These are phyloP conservation scores for Piezodorus guildinii DNA, from an alignment of 1,140 invertebrate species.

Conservation along the genomic window DNA sequence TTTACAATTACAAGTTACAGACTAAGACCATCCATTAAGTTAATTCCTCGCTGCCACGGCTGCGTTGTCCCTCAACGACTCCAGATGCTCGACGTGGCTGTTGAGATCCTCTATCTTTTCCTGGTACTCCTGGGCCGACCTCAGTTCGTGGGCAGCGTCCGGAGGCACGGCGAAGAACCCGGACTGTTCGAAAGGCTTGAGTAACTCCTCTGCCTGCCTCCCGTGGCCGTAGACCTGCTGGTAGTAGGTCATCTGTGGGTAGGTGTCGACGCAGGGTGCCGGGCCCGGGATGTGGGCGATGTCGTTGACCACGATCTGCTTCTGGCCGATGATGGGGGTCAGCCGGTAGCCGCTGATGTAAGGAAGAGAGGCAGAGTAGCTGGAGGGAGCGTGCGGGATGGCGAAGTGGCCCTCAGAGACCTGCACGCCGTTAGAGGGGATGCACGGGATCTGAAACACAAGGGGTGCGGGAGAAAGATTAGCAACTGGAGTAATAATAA, in stretches of 20 bases:
- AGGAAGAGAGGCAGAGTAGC: background rate
- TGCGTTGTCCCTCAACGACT: background rate
- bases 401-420: background rate
- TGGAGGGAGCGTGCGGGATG: background rate
- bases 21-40: no score
- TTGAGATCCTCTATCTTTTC: background rate
- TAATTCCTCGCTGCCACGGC: no score
- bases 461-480: no score
- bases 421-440: background rate
- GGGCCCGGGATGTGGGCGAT: background rate
- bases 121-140: background rate
- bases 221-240: constrained; percentile 1
- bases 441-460: no score
- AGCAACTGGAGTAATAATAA: no score
- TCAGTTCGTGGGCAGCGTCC: background rate
- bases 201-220: background rate
- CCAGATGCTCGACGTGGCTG: background rate
- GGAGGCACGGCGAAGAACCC: background rate
- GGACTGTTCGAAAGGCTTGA: background rate
- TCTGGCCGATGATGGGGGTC: constrained; percentile 12
- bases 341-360: constrained; percentile 17
- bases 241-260: background rate
- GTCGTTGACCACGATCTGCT: constrained; percentile 15
- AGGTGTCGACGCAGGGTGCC: background rate
- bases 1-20: no score